Percentiles rank a stretch among this genome's conserved stretches.
phyloP scores from a whole-genome alignment of 1,140 invertebrate species.

The Brachionus sp. region DNA sequence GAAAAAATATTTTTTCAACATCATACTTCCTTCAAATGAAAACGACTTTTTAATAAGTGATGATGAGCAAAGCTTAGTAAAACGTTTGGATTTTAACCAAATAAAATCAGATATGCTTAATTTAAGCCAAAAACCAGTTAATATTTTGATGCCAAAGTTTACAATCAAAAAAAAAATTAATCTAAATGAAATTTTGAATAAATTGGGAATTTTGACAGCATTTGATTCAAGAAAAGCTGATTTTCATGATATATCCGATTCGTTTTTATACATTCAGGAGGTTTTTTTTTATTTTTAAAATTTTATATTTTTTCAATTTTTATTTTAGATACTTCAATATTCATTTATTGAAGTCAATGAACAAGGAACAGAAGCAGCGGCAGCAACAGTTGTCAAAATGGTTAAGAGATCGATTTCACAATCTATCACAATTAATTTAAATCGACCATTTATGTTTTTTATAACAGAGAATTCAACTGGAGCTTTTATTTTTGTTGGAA shows the following conservation, averaged over 20 bases:
- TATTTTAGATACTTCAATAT: background rate
- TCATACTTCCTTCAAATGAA: background rate
- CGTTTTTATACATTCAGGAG: background rate
- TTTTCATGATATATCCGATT: background rate
- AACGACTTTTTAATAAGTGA: background rate
- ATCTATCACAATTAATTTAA: background rate
- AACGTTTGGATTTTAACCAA: background rate
- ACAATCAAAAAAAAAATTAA: slow-evolving; percentile 6
- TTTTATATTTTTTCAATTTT: background rate
- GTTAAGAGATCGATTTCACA: slow-evolving; percentile 2
- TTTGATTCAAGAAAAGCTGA: slow-evolving; percentile 11
- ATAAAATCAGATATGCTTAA: background rate
- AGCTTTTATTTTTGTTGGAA: background rate
- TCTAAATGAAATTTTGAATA: slow-evolving; percentile 2
- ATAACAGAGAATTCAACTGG: background rate
- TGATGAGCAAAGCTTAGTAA: background rate
- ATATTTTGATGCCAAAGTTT: slow-evolving; percentile 3
- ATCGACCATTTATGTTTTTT: slow-evolving; percentile 26
- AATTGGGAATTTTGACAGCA: background rate
- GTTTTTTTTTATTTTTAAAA: background rate
- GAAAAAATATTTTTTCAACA: slow-evolving; percentile 7
- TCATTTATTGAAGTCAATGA: slow-evolving; percentile 33
- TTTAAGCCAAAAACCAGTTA: background rate
- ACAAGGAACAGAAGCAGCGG: slow-evolving; percentile 40
- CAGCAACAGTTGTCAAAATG: slow-evolving; percentile 26